Base-by-base conservation (phyloP, 1,140 invertebrate genomes). In the Drosophila pandora region DNA sequence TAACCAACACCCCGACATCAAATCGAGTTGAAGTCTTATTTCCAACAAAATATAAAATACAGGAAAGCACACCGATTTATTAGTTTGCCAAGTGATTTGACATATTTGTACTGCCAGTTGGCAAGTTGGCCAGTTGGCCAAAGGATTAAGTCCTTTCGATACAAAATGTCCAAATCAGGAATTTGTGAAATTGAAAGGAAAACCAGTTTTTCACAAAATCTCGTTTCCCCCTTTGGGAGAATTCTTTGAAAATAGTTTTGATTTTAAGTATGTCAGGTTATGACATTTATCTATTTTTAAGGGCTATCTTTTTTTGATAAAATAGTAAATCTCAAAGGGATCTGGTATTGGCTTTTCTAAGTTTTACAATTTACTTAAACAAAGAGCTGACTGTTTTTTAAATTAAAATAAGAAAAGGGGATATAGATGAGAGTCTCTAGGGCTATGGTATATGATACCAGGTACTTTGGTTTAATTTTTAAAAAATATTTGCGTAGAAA, bases 101-200 rank as follows among this genome's bases (percentile, higher is more conserved):
- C 22, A 13, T 59, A 43, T 13, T 43, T 43, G 17, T 17, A 17
- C 17, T 17, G 17, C 0, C 17, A 17, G 17, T 17, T 17, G 17
- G 17, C 17, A 17, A 17, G 17, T 17, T 17, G 25, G 25, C 22
- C 23, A 63, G 45, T 32, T 61, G 43, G 53, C 17, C 37, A 22
- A 62, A 22, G 25, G 8, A n/a, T 41, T 23, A 64, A 32, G 28
- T 52, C 67, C 25, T 63, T 63, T 23, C 41, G 13, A 39, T 48
- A 6, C 13, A 49, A 68, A 47, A 22, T 23, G 17, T 23, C 17
- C 63, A 56, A 48, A 56, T 68, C 68, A 3, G 12, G 2, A 13
- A 13, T 34, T 23, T 63, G n/a, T 63, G 34, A 63, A 63, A 64
- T 49, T 30, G 32, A 50, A 65, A 39, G 63, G 47, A 52, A 23